phyloP scores from a whole-genome alignment of 2,888 invertebrate genomes.

The Melikaiella ostensackeni region DNA sequence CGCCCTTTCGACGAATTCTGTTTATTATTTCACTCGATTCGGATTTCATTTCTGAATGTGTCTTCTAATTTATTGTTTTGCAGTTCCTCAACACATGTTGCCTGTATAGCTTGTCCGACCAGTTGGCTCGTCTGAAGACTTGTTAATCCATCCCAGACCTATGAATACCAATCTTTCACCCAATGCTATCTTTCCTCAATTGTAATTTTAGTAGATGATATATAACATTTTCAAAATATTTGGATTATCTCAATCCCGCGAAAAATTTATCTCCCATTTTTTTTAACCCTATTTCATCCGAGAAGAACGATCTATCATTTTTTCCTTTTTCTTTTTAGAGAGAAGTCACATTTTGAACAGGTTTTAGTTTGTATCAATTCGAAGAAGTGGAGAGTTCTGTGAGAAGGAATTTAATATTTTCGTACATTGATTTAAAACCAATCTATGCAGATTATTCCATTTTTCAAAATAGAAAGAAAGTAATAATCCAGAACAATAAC shows the following conservation, averaged over 20 bases:
- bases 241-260: neutral
- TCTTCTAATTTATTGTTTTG: conserved; percentile 35
- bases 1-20: conserved; percentile 14
- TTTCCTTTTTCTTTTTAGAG: neutral
- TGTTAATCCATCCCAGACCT: conserved; percentile 30
- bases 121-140: conserved; percentile 20
- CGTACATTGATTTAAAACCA: too few relatives aligned
- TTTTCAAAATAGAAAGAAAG: too few relatives aligned
- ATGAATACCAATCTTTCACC: conserved; percentile 23
- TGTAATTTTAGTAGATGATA: conserved; percentile 11
- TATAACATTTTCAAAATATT: conserved; percentile 19
- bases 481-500: too few relatives aligned
- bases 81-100: conserved; percentile 22
- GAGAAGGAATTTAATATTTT: conserved; percentile 28
- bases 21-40: conserved; percentile 33
- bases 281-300: neutral
- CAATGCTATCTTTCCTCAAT: neutral
- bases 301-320: neutral
- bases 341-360: neutral
- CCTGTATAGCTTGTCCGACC: conserved; percentile 6
- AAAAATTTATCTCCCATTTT: neutral
- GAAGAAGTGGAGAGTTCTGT: neutral
- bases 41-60: conserved; percentile 8
- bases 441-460: too few relatives aligned
- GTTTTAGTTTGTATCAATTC: neutral